Conservation (phyloP, 2,888 invertebrate genomes). For the Chaetoderma sp. region DNA sequence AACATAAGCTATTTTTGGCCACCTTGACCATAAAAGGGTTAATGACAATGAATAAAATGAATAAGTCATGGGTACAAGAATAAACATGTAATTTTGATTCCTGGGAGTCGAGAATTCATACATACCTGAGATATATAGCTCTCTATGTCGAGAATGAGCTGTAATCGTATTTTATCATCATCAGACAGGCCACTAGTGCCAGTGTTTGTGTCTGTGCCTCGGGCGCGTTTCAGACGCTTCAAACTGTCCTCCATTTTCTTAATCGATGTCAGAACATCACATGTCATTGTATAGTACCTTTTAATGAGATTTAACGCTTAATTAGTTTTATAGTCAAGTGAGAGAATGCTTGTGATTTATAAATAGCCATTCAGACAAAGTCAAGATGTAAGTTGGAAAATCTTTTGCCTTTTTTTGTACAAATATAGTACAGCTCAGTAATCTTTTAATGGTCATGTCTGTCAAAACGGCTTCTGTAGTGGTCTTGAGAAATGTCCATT, state of each 20-base stretch:
- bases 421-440: too few species aligned
- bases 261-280: constrained; percentile 91
- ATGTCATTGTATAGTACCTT: constrained; percentile 75
- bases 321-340: background rate
- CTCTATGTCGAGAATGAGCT: constrained; percentile 87
- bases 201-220: constrained; percentile 73
- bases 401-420: background rate
- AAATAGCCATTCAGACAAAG: background rate
- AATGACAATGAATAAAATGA: too few species aligned
- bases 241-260: constrained; percentile 96
- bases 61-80: too few species aligned
- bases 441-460: too few species aligned
- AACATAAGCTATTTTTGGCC: too few species aligned
- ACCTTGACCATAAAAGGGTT: too few species aligned
- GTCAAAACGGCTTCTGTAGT: too few species aligned
- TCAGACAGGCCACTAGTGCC: constrained; percentile 80
- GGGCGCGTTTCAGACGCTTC: constrained; percentile 86
- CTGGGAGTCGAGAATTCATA: too few species aligned
- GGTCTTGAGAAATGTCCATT: too few species aligned
- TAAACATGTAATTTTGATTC: too few species aligned
- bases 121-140: constrained; percentile 77
- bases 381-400: background rate
- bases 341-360: background rate
- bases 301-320: constrained; percentile 1
- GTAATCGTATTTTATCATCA: constrained; percentile 93